A percentile compares a stretch with the other conserved stretches of the same genome.
Conservation (phyloP, 92 coral and sea anemone species). For the Heteractis magnifica region DNA sequence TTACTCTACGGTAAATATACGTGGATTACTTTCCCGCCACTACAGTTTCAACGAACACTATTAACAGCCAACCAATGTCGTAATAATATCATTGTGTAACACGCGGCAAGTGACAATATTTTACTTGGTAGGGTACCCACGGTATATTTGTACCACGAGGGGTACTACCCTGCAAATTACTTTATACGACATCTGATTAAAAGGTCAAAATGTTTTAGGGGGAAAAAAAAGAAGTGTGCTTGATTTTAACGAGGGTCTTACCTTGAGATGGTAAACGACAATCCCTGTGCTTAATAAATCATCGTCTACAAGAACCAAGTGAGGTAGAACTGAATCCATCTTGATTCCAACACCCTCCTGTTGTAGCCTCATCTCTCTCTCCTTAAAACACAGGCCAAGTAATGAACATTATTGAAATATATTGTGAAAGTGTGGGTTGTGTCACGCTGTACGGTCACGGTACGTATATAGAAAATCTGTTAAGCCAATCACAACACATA, state of each 20-base stretch:
- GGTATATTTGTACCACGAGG: neutral
- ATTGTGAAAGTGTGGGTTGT: neutral
- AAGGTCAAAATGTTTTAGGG: no score
- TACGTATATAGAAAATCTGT: no score
- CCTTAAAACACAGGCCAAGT: constrained; percentile 38
- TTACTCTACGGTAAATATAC: neutral
- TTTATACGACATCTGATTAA: no score
- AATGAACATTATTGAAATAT: neutral
- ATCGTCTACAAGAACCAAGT: constrained; percentile 91
- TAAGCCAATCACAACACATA: no score
- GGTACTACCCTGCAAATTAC: neutral
- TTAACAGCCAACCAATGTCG: neutral
- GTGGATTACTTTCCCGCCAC: neutral
- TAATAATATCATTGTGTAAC: neutral
- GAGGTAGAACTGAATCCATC: constrained; percentile 97
- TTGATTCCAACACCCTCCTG: constrained; percentile 98
- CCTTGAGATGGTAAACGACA: constrained; percentile 96
- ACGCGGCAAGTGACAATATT: neutral
- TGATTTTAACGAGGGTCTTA: neutral
- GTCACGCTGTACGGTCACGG: no score
- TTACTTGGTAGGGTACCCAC: neutral
- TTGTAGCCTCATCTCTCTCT: constrained; percentile 91
- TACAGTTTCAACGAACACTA: neutral
- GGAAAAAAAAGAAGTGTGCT: no score
- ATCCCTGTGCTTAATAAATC: constrained; percentile 94